Evolutionary conservation across 2,797 vertebrate species (phyloP).

Genomic region (Platyrinchus mystaceus): DNA sequence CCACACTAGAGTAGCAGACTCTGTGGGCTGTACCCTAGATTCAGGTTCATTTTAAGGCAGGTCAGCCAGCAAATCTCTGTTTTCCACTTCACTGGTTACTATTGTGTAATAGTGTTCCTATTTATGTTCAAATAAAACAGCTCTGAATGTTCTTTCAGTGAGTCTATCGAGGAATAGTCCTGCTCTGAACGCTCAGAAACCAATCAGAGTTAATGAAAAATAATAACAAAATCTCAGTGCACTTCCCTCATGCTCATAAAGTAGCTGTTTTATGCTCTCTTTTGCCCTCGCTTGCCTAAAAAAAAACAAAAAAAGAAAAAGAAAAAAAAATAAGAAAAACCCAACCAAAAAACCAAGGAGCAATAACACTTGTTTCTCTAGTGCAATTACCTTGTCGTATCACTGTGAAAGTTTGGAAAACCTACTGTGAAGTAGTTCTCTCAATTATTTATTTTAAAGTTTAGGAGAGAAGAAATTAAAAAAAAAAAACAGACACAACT

Average conservation of each 20-base stretch:
- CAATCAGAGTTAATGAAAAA: background rate
- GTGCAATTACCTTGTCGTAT: background rate
- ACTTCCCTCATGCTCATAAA: background rate
- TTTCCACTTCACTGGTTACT: background rate
- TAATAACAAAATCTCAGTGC: background rate
- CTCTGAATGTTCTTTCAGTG: background rate
- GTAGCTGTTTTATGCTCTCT: background rate
- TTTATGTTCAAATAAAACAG: background rate
- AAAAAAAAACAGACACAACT: background rate
- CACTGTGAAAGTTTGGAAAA: background rate
- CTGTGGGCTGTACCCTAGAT: background rate
- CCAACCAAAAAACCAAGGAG: background rate
- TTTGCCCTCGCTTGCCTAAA: background rate
- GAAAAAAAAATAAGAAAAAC: background rate
- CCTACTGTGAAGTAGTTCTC: background rate
- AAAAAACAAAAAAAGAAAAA: background rate
- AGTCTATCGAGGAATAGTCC: background rate
- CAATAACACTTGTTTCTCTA: background rate
- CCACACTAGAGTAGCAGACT: background rate
- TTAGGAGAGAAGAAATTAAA: background rate
- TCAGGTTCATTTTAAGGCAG: background rate
- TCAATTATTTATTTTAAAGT: background rate
- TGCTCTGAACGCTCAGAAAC: background rate
- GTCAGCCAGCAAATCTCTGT: conserved; percentile 12
- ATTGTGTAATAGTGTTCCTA: background rate